These are phyloP conservation scores for Polia nebulosa DNA, from an alignment of 2,888 invertebrate genomes.

Conservation along the genomic window DNA sequence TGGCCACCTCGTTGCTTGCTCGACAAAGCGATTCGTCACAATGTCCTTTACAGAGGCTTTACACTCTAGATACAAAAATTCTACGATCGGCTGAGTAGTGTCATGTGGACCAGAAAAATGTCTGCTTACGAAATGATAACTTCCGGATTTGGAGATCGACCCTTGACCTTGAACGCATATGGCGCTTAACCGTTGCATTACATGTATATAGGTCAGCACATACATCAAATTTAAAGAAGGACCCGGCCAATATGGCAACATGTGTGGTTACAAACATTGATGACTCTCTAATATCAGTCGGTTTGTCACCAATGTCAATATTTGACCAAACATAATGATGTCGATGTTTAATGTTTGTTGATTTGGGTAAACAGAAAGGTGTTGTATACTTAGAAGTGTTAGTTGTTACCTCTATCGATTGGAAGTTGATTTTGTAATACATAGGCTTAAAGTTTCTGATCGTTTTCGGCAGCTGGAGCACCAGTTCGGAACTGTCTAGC, in stretches of 20 bases:
- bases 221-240: not conserved
- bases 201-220: conserved; percentile 24
- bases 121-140: not conserved
- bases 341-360: not conserved
- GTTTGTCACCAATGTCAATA: conserved; percentile 14
- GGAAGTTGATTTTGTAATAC: not conserved
- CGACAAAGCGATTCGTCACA: not conserved
- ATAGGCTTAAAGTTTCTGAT: not conserved
- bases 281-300: not conserved
- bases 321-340: conserved; percentile 1
- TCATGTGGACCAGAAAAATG: not conserved
- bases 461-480: not conserved
- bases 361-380: conserved; percentile 24
- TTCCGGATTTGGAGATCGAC: conserved; percentile 8
- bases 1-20: not conserved
- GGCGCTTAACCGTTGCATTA: not conserved
- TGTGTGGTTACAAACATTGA: conserved; percentile 29
- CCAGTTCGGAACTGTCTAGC: not conserved
- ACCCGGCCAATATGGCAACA: not conserved
- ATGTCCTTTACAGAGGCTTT: not conserved
- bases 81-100: not conserved
- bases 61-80: not conserved
- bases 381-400: not conserved
- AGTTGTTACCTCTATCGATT: not conserved
- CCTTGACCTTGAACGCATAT: conserved; percentile 38